phyloP scores from a whole-genome alignment of 35 echinoderm and acorn worm species.

The Lytechinus variegatus region DNA sequence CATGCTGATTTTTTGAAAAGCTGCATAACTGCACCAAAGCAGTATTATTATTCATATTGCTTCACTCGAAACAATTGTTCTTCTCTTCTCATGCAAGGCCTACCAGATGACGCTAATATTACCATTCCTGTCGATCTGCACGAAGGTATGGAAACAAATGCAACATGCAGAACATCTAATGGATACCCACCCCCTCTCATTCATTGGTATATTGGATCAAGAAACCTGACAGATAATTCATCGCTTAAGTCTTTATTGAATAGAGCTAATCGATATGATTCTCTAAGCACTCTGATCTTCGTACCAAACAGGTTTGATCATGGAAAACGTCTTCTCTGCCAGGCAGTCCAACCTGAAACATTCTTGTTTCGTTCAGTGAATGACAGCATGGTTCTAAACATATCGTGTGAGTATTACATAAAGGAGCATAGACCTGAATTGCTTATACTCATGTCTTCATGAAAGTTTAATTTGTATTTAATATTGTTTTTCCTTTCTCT shows the following conservation, averaged over 20 bases:
- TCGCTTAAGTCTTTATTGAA: background rate
- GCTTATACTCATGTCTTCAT: no score
- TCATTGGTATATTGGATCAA: background rate
- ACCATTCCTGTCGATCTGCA: background rate
- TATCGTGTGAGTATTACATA: background rate
- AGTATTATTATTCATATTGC: no score
- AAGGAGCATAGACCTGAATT: no score
- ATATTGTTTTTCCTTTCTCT: no score
- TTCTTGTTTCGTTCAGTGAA: background rate
- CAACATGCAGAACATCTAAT: background rate
- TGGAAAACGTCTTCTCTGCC: background rate
- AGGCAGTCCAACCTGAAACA: background rate
- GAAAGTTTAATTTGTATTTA: no score
- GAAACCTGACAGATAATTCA: background rate
- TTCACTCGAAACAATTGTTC: background rate
- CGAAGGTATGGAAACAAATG: background rate
- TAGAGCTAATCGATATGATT: background rate
- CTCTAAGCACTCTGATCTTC: background rate
- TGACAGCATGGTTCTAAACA: background rate
- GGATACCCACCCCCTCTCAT: background rate
- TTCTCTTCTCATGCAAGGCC: background rate
- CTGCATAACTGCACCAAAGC: no score
- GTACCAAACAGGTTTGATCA: background rate
- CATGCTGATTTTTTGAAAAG: background rate
- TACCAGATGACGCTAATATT: background rate